A percentile compares a stretch with the other conserved stretches of the same genome.
Conservation (phyloP, 2,888 invertebrate genomes). For the Gryllus longicercus region DNA sequence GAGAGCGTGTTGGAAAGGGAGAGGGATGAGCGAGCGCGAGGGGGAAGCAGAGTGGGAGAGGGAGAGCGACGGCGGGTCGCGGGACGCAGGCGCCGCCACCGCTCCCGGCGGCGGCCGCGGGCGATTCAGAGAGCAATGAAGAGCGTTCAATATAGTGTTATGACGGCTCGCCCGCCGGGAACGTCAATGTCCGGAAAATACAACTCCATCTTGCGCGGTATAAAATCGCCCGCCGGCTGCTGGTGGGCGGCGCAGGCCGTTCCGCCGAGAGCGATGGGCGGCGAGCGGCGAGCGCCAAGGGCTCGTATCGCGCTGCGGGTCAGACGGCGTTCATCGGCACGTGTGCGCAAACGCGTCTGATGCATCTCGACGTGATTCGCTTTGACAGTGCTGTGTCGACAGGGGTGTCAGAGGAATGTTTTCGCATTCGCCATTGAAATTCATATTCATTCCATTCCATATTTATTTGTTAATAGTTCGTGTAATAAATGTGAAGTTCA, state of each 20-base stretch:
- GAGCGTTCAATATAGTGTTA: neutral
- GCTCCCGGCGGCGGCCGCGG: neutral
- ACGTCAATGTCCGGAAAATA: slow-evolving; percentile 1
- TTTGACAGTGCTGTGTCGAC: no score
- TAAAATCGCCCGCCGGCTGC: neutral
- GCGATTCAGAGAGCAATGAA: neutral
- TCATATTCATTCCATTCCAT: no score
- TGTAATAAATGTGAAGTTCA: no score
- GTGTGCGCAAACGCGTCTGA: no score
- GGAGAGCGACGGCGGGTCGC: neutral
- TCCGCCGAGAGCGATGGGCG: neutral
- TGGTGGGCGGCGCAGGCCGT: neutral
- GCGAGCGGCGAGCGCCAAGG: neutral
- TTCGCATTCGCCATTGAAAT: no score
- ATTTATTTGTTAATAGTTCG: no score
- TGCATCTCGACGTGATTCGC: no score
- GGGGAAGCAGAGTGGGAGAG: neutral
- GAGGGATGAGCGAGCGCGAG: neutral
- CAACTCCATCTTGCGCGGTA: neutral
- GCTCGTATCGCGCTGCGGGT: no score
- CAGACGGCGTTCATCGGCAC: no score
- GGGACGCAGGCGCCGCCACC: neutral
- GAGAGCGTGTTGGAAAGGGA: neutral
- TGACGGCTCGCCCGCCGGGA: neutral
- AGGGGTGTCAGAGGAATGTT: no score